Percentiles rank a stretch among this genome's conserved stretches.
These are phyloP conservation scores for Arenaria interpres DNA, from an alignment of 2,113 vertebrate genomes.

Conservation along the genomic window DNA sequence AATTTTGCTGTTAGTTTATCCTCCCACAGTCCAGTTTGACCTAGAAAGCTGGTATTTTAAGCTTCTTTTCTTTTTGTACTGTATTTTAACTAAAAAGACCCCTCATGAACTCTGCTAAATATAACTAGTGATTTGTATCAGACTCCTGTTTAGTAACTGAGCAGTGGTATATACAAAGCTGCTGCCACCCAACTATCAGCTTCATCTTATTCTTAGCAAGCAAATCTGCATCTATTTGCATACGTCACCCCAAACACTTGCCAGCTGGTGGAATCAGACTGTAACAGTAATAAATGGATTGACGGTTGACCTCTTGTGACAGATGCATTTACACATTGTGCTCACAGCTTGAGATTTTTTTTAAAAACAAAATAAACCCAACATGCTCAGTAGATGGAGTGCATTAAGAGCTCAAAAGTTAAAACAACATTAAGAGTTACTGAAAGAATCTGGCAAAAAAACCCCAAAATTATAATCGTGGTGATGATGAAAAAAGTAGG, in stretches of 20 bases:
- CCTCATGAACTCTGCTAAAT: not conserved
- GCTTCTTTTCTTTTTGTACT: not conserved
- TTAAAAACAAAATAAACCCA: not conserved
- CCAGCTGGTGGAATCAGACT: not conserved
- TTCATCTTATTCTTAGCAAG: not conserved
- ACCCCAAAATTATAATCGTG: not conserved
- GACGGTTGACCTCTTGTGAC: not conserved
- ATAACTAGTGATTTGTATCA: not conserved
- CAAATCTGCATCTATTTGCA: not conserved
- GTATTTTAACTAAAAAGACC: not conserved
- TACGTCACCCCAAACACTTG: not conserved
- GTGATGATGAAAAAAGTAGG: not conserved
- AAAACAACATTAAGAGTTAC: not conserved
- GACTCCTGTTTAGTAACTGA: not conserved
- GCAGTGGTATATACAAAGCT: not conserved
- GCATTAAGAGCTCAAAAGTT: not conserved
- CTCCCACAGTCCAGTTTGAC: not conserved
- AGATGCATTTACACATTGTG: not conserved
- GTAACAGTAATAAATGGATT: not conserved
- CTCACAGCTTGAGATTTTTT: not conserved
- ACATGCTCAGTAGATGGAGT: not conserved
- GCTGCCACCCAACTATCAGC: not conserved
- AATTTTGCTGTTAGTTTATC: not conserved
- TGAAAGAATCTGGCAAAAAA: not conserved
- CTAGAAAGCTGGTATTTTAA: not conserved